Evolutionary conservation across 2,888 invertebrate species (phyloP), one percentile per base, ranked within the genome.

Genomic region (Cecidostiba fungosa): DNA sequence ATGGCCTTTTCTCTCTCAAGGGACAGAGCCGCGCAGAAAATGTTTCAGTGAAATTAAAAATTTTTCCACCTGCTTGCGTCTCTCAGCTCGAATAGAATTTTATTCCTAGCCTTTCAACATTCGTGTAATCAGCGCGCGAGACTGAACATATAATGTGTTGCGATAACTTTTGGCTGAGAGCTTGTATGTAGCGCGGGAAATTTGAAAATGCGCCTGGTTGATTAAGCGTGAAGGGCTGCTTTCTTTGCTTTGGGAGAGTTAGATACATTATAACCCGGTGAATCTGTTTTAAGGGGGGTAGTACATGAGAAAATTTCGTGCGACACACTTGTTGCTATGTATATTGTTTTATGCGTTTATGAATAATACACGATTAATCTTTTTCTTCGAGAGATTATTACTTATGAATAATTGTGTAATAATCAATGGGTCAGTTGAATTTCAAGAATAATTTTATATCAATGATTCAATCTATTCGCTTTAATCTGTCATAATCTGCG

Each of bases 21-120:
- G 66, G 66, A 66, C 26, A 66, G 66, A n/a, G n/a, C n/a, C n/a
- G 14, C 12, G 6, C 16, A n/a, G 19, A 72, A 72, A 72, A 72
- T 72, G 23, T 39, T 72, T 66, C 72, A 10, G 39, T 39, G 36
- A 36, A 72, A 72, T 72, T 72, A 72, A 72, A 72, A 72, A 39
- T 39, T 72, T 72, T 72, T 72, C 36, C 39, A 72, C 36, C 12
- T 1, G 72, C 72, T 72, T 72, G 72, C 54, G 23, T 23, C 54
- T n/a, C n/a, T 54, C 54, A 3, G 36, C 36, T 6, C 43, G 43
- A 43, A 12, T 43, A 43, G 43, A 43, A 43, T 43, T 43, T 43
- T 43, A 43, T 43, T 43, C 43, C 2, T 23, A 2, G 5, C 54
- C n/a, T 59, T 59, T 59, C 54, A n/a, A n/a, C 54, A 59, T n/a